Conservation (phyloP, 2,888 invertebrate genomes). For the Theristus sp. region DNA sequence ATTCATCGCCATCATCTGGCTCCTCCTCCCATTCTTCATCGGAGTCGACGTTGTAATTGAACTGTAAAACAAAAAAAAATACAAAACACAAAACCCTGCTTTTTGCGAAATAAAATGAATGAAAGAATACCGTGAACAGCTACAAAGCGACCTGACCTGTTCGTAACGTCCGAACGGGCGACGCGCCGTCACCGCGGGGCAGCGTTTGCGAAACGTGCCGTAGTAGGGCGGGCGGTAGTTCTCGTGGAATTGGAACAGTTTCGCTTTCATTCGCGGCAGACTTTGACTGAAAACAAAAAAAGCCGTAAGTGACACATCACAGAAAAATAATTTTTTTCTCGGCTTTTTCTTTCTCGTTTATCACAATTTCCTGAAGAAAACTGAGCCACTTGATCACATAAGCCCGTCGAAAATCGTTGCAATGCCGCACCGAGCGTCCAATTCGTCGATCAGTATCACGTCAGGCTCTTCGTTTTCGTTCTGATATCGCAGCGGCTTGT, state of each 20-base stretch:
- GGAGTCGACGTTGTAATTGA: slow-evolving; percentile 18
- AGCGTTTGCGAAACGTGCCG: neutral
- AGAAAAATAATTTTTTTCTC: no score
- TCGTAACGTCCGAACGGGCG: neutral
- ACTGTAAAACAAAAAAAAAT: neutral
- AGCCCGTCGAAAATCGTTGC: no score
- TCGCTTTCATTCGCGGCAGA: neutral
- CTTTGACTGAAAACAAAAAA: neutral
- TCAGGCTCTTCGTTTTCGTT: no score
- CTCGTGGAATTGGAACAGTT: neutral
- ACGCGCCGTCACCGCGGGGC: neutral
- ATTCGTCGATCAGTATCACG: no score
- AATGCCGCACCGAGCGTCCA: no score
- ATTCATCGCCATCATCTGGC: slow-evolving; percentile 23
- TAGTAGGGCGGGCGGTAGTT: neutral
- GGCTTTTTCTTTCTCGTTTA: no score
- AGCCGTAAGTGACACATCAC: no score
- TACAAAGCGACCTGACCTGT: neutral
- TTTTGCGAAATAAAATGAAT: neutral
- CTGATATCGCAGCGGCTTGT: no score
- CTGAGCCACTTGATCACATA: no score
- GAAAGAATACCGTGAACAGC: neutral
- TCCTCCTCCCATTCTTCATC: slow-evolving; percentile 27
- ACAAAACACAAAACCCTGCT: neutral
- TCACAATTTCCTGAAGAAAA: no score